Evolutionary conservation across 2,113 vertebrate species (phyloP), one percentile per base, ranked within the genome.

Genomic region (Calidris pugnax): DNA sequence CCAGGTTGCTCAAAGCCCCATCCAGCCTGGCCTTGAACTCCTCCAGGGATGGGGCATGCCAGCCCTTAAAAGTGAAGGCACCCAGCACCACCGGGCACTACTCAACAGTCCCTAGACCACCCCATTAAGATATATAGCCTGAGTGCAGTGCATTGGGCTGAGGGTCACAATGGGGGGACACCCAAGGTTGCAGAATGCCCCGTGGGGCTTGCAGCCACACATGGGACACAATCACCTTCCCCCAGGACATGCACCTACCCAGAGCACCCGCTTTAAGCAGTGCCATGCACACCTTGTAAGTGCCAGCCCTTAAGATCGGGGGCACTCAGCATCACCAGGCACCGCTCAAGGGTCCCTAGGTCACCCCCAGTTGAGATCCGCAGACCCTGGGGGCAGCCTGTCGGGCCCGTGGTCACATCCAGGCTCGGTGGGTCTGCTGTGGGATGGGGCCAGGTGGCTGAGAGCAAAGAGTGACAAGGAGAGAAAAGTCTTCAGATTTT

Each of bases 311-410:
- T 69, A 62, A 24, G 39, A n/a, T 9, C 17, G 18, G 53, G 27
- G 33, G 12, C 18, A 33, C 18, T 7, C 53, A 39, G 53, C 45
- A 39, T 15, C 45, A 21, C 27, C 6, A 2, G 18, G 32, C 8
- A 5, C 24, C 6, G 10, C n/a, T 73, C 16, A 10, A 0, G 14
- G 50, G 53, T 22, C 16, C 43, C 79, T 64, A 33, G 20, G 17
- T 75, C 24, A 32, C 27, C n/a, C 24, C 5, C 0, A 1, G 3
- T 17, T 45, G 43, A 37, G 24, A n/a, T 15, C 19, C 1, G 37
- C 1, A 37, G 69, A 12, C n/a, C 5, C 62, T 5, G 47, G 62
- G 50, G 3, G 28, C 26, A 1, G 9, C 0, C 0, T 24, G 7
- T 6, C 26, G 63, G 76, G 28, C 22, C 4, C 1, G 62, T 12